Conservation (phyloP, 2,888 invertebrate species). For the Exocentrus adspersus region DNA sequence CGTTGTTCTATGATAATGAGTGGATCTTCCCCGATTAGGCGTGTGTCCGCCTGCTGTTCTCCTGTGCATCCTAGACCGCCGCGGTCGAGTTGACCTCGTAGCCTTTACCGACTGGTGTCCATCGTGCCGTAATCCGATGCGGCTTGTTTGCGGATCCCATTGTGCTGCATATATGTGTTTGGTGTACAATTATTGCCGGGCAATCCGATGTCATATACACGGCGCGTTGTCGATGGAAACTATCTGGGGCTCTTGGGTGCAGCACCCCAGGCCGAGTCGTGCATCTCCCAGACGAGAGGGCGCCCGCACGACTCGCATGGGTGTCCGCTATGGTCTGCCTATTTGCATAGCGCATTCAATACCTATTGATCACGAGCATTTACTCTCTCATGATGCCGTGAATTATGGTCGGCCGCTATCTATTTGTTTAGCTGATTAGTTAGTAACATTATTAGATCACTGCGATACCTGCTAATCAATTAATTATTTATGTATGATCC, state of each 20-base stretch:
- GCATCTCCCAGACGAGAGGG: slow-evolving; percentile 48
- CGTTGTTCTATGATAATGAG: background rate
- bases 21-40: background rate
- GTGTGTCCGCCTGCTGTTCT: background rate
- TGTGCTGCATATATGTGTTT: slow-evolving; percentile 57
- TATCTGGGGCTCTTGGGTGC: slow-evolving; percentile 54
- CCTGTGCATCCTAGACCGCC: background rate
- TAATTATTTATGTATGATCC: slow-evolving; percentile 65
- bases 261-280: slow-evolving; percentile 51
- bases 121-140: slow-evolving; percentile 47
- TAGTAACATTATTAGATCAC: slow-evolving; percentile 65
- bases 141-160: slow-evolving; percentile 57
- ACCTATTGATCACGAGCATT: slow-evolving; percentile 64
- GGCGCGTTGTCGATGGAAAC: slow-evolving; percentile 54
- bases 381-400: slow-evolving; percentile 62
- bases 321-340: slow-evolving; percentile 53
- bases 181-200: slow-evolving; percentile 57
- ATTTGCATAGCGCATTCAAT: slow-evolving; percentile 64
- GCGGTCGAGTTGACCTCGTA: slow-evolving; percentile 23
- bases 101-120: slow-evolving; percentile 20
- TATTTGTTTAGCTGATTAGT: slow-evolving; percentile 66
- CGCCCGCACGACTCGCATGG: slow-evolving; percentile 52
- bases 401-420: slow-evolving; percentile 65
- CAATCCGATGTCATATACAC: slow-evolving; percentile 57
- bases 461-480: slow-evolving; percentile 65